Conservation (phyloP, 2,888 invertebrate species). For the Dermolepida albohirtum region DNA sequence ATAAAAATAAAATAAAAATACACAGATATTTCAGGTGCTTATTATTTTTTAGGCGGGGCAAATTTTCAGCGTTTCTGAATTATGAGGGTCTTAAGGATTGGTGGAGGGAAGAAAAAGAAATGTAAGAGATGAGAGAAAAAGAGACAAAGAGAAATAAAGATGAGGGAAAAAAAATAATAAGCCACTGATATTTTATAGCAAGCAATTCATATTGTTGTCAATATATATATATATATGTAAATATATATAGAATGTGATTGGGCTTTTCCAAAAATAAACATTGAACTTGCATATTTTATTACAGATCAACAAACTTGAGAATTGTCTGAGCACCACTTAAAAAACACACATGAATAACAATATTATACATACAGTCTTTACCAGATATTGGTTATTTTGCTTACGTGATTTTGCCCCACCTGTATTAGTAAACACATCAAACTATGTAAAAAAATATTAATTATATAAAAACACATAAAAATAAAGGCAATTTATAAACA, state of each 20-base stretch:
- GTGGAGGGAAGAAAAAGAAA: neutral
- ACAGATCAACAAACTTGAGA: conserved; percentile 65
- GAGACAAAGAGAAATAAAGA: neutral
- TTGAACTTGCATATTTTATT: conserved; percentile 65
- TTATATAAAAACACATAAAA: conserved; percentile 59
- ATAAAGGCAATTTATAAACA: conserved; percentile 58
- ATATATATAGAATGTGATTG: conserved; percentile 52
- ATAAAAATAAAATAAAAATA: conserved; percentile 2
- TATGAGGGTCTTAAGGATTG: too few species aligned
- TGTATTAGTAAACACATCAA: conserved; percentile 66
- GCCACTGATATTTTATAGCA: conserved; percentile 56
- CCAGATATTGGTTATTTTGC: conserved; percentile 66
- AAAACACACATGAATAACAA: conserved; percentile 65
- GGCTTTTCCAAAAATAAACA: conserved; percentile 59
- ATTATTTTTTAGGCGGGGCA: conserved; percentile 47
- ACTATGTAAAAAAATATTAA: conserved; percentile 58
- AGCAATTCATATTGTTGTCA: conserved; percentile 62
- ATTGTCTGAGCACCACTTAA: conserved; percentile 66
- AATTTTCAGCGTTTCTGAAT: conserved; percentile 41
- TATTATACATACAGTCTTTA: conserved; percentile 67
- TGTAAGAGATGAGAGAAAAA: neutral
- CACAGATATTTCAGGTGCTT: conserved; percentile 47
- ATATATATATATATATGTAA: conserved; percentile 37
- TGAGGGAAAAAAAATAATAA: conserved; percentile 45
- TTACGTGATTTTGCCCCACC: conserved; percentile 68